Evolutionary conservation across 2,888 invertebrate genomes (phyloP).

Genomic region (Calameuta filiformis): DNA sequence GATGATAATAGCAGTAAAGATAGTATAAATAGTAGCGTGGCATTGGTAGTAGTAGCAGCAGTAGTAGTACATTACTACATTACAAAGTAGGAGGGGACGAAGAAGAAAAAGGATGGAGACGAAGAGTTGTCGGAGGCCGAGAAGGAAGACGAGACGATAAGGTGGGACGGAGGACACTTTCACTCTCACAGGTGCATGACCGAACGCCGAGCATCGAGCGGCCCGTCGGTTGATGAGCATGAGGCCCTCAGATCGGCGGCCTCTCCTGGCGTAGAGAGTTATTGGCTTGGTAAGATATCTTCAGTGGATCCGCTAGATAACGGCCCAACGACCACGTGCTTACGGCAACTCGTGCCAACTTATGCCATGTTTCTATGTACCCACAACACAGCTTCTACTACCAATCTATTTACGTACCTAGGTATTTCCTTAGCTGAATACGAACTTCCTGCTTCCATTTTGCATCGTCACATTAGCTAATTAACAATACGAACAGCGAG

Average conservation of each 20-base stretch:
- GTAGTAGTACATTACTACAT: background rate
- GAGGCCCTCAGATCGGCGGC: background rate
- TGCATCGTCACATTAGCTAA: background rate
- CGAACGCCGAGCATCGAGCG: constrained; percentile 35
- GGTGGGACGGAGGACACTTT: constrained; percentile 58
- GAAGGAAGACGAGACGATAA: constrained; percentile 12
- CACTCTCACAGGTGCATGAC: constrained; percentile 66
- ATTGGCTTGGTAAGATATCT: constrained; percentile 6
- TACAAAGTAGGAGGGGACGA: constrained; percentile 4
- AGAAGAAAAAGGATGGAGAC: constrained; percentile 1
- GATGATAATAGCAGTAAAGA: background rate
- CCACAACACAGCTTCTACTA: background rate
- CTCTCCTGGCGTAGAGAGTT: constrained; percentile 13
- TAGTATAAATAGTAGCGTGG: background rate
- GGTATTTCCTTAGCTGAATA: background rate
- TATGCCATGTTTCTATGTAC: background rate
- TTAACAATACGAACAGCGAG: no score
- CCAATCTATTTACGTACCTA: background rate
- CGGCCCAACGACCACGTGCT: constrained; percentile 3
- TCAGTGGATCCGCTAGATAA: constrained; percentile 1
- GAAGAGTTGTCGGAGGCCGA: constrained; percentile 15
- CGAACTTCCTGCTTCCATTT: background rate
- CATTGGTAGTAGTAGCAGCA: background rate
- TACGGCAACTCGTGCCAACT: background rate
- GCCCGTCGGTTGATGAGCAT: background rate